A percentile compares a stretch with the other conserved stretches of the same genome.
phyloP scores from a whole-genome alignment of 2,113 vertebrate genomes.

The Bubo bubo region DNA sequence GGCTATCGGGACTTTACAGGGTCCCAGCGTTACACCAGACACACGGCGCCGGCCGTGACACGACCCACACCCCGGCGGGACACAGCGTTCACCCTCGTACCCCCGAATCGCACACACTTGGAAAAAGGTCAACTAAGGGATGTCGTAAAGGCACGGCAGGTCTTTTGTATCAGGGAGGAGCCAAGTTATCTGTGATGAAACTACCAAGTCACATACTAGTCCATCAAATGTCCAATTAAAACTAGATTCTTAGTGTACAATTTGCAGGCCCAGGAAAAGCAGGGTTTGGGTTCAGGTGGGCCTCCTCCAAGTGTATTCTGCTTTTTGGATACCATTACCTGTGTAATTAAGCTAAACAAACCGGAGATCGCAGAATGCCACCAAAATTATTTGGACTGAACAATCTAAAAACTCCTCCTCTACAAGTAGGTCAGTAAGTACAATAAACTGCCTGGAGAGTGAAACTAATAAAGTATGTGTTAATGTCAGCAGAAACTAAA shows the following conservation, averaged over 20 bases:
- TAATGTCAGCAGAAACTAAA: slow-evolving; percentile 3
- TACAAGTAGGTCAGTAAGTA: not conserved
- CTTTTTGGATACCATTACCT: not conserved
- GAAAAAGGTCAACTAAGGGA: not conserved
- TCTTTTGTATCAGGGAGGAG: not conserved
- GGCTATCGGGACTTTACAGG: not conserved
- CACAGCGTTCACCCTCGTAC: not conserved
- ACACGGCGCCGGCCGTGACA: not conserved
- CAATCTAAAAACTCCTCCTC: not conserved
- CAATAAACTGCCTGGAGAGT: not conserved
- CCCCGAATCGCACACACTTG: not conserved
- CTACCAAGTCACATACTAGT: not conserved
- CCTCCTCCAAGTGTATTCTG: not conserved
- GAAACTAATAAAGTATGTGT: not conserved
- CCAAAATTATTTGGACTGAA: not conserved
- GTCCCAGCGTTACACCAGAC: not conserved
- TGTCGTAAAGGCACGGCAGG: not conserved
- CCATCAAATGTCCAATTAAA: not conserved
- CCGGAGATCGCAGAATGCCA: not conserved
- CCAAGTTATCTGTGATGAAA: not conserved
- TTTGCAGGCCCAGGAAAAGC: not conserved
- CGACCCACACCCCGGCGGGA: not conserved
- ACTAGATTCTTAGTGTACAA: not conserved
- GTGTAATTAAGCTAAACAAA: not conserved
- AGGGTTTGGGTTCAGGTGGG: not conserved